Conservation (phyloP, 2,797 vertebrate species). For the Tapera naevia region DNA sequence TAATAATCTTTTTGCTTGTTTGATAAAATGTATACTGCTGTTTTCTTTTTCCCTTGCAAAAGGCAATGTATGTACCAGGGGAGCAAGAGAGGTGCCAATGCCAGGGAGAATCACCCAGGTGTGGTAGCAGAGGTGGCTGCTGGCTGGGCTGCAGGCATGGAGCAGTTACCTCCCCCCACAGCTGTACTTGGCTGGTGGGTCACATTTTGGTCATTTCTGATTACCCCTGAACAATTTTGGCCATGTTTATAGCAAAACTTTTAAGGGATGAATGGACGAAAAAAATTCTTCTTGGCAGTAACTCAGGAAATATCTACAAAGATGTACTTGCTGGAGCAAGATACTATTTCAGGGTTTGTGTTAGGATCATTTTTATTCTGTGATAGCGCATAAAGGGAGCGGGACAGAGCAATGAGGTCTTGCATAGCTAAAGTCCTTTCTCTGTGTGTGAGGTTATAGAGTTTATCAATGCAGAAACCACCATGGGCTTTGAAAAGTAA, state of each 20-base stretch:
- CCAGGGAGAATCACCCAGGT: not conserved
- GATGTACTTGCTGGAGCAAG: conserved; percentile 52
- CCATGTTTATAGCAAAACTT: conserved; percentile 59
- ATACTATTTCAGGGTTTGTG: conserved; percentile 52
- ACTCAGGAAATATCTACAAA: conserved; percentile 56
- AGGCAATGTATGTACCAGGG: accelerated
- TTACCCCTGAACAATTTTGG: conserved; percentile 38
- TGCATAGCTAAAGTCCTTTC: conserved; percentile 56
- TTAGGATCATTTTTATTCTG: conserved; percentile 53
- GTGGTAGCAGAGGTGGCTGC: not conserved
- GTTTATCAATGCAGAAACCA: conserved; percentile 69
- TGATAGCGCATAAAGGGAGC: conserved; percentile 44
- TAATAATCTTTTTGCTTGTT: not conserved
- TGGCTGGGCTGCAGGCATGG: accelerated
- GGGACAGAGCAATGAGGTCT: conserved; percentile 40
- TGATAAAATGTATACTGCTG: not conserved
- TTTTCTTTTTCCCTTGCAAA: not conserved
- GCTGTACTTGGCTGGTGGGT: not conserved
- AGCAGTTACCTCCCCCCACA: not conserved
- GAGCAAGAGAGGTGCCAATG: not conserved
- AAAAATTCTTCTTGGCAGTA: conserved; percentile 43
- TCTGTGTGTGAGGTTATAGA: conserved; percentile 62
- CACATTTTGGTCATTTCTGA: conserved; percentile 59
- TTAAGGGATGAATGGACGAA: conserved; percentile 54
- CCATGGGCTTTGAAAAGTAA: conserved; percentile 55